Evolutionary conservation across 2,113 vertebrate genomes (phyloP).

Genomic region (Grammomys dolichurus): DNA sequence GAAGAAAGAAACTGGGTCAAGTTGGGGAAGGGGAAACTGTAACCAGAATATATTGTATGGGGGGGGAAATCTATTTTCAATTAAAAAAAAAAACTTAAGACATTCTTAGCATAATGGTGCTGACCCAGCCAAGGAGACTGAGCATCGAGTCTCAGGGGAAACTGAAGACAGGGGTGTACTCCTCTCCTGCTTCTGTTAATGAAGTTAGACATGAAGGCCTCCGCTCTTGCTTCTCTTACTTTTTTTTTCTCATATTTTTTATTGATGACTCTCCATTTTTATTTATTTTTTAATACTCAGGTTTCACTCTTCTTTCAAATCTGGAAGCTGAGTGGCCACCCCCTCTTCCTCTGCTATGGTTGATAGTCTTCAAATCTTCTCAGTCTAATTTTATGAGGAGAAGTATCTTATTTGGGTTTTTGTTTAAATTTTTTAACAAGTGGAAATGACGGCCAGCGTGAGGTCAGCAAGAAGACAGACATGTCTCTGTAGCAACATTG

Average conservation of each 20-base stretch:
- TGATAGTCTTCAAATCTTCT: background rate
- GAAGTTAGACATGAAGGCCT: background rate
- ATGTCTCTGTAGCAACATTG: background rate
- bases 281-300: background rate
- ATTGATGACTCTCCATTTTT: background rate
- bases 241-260: background rate
- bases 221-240: background rate
- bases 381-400: background rate
- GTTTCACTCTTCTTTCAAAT: constrained; percentile 27
- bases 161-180: background rate
- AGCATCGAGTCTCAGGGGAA: background rate
- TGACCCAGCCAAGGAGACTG: background rate
- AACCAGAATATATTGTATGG: background rate
- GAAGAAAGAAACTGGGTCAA: background rate
- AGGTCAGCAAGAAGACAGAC: background rate
- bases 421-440: constrained; percentile 12
- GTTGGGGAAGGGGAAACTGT: no score
- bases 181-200: background rate
- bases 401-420: background rate
- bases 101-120: background rate
- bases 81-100: background rate
- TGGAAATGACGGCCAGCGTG: background rate
- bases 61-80: background rate
- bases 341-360: background rate
- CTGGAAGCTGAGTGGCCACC: background rate